Evolutionary conservation across 2,888 invertebrate species (phyloP).

Genomic region (Polydrusus tereticollis): DNA sequence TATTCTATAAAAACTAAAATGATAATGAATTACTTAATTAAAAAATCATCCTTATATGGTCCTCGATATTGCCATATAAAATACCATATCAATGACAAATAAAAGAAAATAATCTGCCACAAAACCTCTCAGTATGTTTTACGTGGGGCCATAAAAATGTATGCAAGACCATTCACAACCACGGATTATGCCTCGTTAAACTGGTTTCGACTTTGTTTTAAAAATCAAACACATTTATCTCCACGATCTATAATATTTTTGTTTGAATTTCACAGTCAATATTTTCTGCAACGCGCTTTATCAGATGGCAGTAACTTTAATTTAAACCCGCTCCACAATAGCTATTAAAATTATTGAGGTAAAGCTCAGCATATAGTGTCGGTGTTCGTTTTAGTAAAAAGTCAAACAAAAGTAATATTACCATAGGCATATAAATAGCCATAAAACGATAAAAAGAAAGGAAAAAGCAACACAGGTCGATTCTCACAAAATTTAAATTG

Average conservation of each 20-base stretch:
- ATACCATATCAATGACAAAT: too few species aligned
- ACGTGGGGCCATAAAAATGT: neutral
- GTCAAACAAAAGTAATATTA: constrained; percentile 61
- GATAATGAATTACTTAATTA: too few species aligned
- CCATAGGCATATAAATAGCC: constrained; percentile 65
- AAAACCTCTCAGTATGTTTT: neutral
- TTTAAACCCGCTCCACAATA: constrained; percentile 53
- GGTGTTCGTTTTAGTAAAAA: constrained; percentile 58
- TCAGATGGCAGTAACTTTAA: constrained; percentile 53
- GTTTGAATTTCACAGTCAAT: constrained; percentile 47
- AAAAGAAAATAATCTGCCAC: neutral
- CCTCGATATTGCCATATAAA: neutral
- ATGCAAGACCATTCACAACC: neutral
- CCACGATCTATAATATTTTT: constrained; percentile 36
- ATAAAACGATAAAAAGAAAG: constrained; percentile 62
- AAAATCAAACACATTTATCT: constrained; percentile 36
- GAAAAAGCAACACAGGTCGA: constrained; percentile 56
- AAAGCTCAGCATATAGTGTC: constrained; percentile 55
- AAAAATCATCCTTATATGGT: too few species aligned
- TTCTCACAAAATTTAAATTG: constrained; percentile 65
- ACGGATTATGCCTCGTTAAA: constrained; percentile 11
- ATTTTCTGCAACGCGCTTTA: constrained; percentile 48
- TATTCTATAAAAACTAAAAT: too few species aligned
- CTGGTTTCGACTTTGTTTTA: constrained; percentile 4
- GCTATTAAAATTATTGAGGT: constrained; percentile 60